Conservation (phyloP, 2,113 vertebrate genomes). For the Phodopus roborovskii region DNA sequence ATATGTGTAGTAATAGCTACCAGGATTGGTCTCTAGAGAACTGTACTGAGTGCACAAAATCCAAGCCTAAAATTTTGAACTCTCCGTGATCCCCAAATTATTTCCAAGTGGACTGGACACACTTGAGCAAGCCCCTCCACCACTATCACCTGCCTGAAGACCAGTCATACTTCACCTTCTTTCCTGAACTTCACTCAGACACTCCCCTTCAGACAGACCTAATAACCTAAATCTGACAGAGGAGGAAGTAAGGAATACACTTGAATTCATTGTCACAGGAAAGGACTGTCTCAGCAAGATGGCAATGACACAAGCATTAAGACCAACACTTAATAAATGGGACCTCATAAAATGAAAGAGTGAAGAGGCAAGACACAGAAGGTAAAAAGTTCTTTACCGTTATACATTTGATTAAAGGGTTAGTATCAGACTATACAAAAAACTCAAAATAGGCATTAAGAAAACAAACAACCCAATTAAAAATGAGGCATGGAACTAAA, state of each 20-base stretch:
- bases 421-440: neutral
- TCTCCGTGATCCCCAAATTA: neutral
- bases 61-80: neutral
- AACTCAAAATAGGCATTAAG: neutral
- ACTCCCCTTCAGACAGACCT: neutral
- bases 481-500: neutral
- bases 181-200: neutral
- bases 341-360: neutral
- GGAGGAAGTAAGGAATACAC: neutral
- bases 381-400: neutral
- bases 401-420: neutral
- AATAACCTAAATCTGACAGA: neutral
- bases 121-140: neutral
- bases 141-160: neutral
- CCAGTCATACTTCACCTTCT: neutral
- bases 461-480: neutral
- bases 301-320: neutral
- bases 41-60: neutral
- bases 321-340: neutral
- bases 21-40: neutral
- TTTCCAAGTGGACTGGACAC: neutral
- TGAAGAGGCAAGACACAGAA: neutral
- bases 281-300: neutral
- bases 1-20: neutral
- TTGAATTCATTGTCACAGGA: neutral